Base-by-base conservation (phyloP, 2,888 invertebrate genomes). In the Pollenia labialis region DNA sequence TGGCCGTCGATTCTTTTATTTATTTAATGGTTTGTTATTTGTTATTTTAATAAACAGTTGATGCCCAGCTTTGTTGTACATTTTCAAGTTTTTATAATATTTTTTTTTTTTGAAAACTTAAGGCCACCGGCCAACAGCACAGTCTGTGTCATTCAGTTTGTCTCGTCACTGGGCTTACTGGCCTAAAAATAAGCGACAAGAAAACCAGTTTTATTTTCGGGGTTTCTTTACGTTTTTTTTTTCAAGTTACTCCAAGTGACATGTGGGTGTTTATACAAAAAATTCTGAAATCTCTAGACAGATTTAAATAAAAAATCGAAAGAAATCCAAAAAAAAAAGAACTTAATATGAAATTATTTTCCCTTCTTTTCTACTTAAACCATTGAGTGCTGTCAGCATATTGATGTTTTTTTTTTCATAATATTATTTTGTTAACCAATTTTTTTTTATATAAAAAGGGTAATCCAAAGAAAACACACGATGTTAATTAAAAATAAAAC, bases 81-180 rank as follows among this genome's bases (percentile, higher is more conserved):
- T 48, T 74, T 48, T 32, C 32, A 32, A 32, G 32, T 32, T 32
- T 4, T 32, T 32, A 32, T 32, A 32, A 6, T n/a, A 9, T 60
- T 6, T n/a, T 42, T 52, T 4, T 46, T 18, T 56, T 50, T 16
- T n/a, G 23, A 2, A 2, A 23, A 48, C 66, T 48, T 66, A 62
- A 66, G 81, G 48, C 81, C 50, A 64, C 56, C 64, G 54, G 66
- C 81, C 81, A 81, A 74, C 74, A 74, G 68, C 23, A 23, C 23
- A 32, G 50, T 50, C 48, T 50, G 48, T 58, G 66, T 74, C 66
- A 81, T 66, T 42, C 18, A 74, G 40, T 14, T 76, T 64, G 64
- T 44, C 62, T 66, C 60, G 75, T 44, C 44, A 42, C 32, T 46
- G 14, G 42, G 42, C 44, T 71, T 54, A 42, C 14, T 71, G 56